Evolutionary conservation across 2,113 vertebrate genomes (phyloP), one percentile per base, ranked within the genome.

Genomic region (Sander vitreus): DNA sequence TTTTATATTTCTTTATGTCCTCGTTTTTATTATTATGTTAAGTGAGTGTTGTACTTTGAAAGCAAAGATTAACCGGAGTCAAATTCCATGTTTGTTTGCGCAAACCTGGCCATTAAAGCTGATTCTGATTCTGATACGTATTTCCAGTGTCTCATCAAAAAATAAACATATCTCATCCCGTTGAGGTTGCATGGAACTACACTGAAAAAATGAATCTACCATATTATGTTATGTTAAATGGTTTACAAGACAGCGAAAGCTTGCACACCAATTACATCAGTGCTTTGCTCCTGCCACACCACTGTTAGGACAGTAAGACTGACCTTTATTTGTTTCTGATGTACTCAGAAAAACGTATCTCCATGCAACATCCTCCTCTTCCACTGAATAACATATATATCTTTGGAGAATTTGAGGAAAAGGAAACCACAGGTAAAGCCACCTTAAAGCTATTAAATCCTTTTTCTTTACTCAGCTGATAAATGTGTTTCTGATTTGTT

Each of bases 321-420:
- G 48, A 53, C 39, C 18, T 59, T 74, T 21, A 39, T 67, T 4
- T 43, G 39, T 11, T 65, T 33, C 50, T 54, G 36, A 14, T 47
- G 4, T 27, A 51, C 3, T 51, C 10, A 23, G 11, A 78, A 63
- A 53, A 50, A 43, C 27, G 33, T 15, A 43, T 64, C 30, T 71
- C 18, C n/a, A 43, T 74, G 67, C 33, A 81, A 67, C 30, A 39
- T 66, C 27, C 13, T 51, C 57, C 15, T 59, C 25, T 23, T 39
- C 25, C 19, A 54, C 27, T 25, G 21, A 62, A 62, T 54, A 43
- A 23, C 9, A 47, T 18, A 58, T 33, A 33, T 33, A 33, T 33
- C 33, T 33, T 33, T 33, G 33, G 33, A 33, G 33, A 33, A 33
- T 33, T 33, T 33, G 30, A 33, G 30, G 30, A 33, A 5, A 5